Base-by-base conservation (phyloP, 2,797 vertebrate species). In the Iguana delicatissima region DNA sequence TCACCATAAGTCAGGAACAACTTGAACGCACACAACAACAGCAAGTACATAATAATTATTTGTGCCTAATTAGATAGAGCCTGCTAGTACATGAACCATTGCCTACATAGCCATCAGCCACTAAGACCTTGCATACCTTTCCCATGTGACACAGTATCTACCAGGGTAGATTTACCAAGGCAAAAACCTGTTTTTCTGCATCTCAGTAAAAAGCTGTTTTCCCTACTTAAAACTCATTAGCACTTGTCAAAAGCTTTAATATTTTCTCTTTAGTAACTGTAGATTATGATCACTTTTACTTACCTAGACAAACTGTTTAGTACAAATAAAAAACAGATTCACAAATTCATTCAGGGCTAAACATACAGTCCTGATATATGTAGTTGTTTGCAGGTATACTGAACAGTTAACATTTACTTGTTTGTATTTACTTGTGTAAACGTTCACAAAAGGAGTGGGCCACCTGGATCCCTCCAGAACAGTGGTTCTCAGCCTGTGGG, bases 191-290 rank as follows among this genome's bases (percentile, higher is more conserved):
- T 76, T 79, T 42, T 32, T 16, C 46, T 16, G 32, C 29, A 29
- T 26, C 8, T 32, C 14, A 24, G 69, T 29, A 88, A 85, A 88
- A 82, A 82, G 26, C 18, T 46, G 2, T 29, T 50, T n/a, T 81
- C 6, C 9, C 8, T 22, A 6, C 13, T 35, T 22, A 26, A 55
- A 64, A 18, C 29, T 26, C 4, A 62, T 62, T 12, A 22, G 42
- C 32, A 79, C 35, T 59, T 72, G 26, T 87, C 76, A 85, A 89
- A 89, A 59, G 20, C 12, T 50, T n/a, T 69, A 50, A 80, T n/a
- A 62, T 16, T 35, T 87, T 57, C 85, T 64, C 16, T 76, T 84
- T 76, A n/a, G 67, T 64, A 64, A 55, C 26, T 86, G 32, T 32
- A 57, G 35, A 62, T 38, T 29, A 46, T 14, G 35, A 29, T 55